Evolutionary conservation across 2,888 invertebrate genomes (phyloP).

Genomic region (Clitarchus hookeri): DNA sequence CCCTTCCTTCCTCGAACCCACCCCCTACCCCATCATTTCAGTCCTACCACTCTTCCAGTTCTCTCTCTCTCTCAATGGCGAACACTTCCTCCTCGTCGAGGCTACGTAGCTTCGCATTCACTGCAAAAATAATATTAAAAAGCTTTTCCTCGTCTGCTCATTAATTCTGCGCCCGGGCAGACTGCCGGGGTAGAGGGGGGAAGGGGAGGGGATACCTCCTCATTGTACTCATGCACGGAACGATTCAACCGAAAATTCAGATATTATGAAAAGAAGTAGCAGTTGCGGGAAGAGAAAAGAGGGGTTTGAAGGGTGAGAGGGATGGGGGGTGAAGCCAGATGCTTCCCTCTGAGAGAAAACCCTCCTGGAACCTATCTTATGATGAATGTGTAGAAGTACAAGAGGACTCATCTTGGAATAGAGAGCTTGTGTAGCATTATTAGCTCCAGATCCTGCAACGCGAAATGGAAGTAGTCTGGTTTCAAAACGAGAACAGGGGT

Average conservation of each 20-base stretch:
- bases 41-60: not conserved
- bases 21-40: not conserved
- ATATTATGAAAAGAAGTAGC: constrained; percentile 34
- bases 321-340: not conserved
- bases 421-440: constrained; percentile 21
- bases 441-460: not conserved
- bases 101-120: constrained; percentile 21
- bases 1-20: not conserved
- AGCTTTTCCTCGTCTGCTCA: constrained; percentile 25
- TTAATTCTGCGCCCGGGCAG: constrained; percentile 27
- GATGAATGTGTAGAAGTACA: constrained; percentile 21
- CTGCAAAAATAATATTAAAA: constrained; percentile 28
- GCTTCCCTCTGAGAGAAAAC: not conserved
- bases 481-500: constrained; percentile 6
- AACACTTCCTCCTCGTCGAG: not conserved
- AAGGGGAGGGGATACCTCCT: constrained; percentile 20
- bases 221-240: constrained; percentile 30
- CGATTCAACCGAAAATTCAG: constrained; percentile 30
- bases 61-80: not conserved
- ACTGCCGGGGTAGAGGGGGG: not conserved
- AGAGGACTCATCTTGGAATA: constrained; percentile 24
- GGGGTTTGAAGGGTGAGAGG: not conserved
- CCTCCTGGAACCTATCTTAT: constrained; percentile 11
- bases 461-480: constrained; percentile 11
- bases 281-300: constrained; percentile 8